Evolutionary conservation across 2,888 invertebrate species (phyloP).

Genomic region (Herminia tarsipennalis): DNA sequence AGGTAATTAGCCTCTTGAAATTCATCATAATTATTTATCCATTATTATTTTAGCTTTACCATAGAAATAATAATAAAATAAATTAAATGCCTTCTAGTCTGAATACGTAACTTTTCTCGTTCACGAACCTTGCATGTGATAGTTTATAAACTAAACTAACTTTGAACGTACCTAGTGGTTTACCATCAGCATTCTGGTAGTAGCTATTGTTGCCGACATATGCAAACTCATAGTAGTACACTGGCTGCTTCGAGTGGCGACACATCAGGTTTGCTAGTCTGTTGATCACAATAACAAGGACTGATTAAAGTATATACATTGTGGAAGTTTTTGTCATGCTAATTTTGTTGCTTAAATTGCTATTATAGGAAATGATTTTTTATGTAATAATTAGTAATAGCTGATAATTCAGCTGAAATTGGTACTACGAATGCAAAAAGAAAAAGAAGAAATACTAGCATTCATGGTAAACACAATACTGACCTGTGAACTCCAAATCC

Average conservation of each 20-base stretch:
- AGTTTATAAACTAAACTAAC: not conserved
- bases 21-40: too few relatives aligned
- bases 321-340: too few relatives aligned
- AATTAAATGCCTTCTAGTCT: not conserved
- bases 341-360: too few relatives aligned
- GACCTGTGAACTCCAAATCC: conserved; percentile 85
- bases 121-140: not conserved
- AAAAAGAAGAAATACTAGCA: not conserved
- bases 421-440: not conserved
- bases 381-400: too few relatives aligned
- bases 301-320: too few relatives aligned
- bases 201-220: conserved; percentile 87
- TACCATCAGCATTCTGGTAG: conserved; percentile 79
- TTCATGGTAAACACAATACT: not conserved
- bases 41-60: too few relatives aligned
- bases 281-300: not conserved
- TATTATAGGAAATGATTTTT: too few relatives aligned
- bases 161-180: conserved; percentile 73
- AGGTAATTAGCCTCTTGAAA: too few relatives aligned
- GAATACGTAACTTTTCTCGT: not conserved
- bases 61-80: too few relatives aligned
- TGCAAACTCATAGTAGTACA: conserved; percentile 88
- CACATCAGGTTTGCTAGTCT: conserved; percentile 86
- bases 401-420: too few relatives aligned
- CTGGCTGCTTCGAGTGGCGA: conserved; percentile 80